Base-by-base conservation (phyloP, 1,140 invertebrate genomes). In the Samia ricini region DNA sequence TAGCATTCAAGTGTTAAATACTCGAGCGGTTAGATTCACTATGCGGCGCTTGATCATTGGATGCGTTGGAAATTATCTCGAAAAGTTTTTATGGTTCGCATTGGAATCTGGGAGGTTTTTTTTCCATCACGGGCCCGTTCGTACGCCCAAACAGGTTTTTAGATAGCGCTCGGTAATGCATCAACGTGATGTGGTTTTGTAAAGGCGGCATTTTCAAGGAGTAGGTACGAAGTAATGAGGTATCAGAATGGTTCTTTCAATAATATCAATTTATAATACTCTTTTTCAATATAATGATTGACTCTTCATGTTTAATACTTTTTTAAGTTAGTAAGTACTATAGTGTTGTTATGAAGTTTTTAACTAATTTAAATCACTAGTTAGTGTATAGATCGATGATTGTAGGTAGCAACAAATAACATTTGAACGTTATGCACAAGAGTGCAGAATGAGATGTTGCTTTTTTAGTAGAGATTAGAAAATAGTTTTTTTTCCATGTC, bases 91-190 rank as follows among this genome's bases (percentile, higher is more conserved):
- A 87, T 90, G 82, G 83, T 81, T 76, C 77, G 77, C 85, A 83
- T 88, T 74, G 85, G 85, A 88, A 88, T 90, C 83, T 88, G 83
- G 82, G 69, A 83, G 74, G 15, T 69, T 85, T 89, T 89, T 90
- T 90, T 88, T 79, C 83, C 81, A 85, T 80, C 74, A 75, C 76
- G 71, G 77, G 77, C 69, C 78, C 80, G 77, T 79, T 82, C 77
- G 80, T 79, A 85, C 75, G 74, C 74, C 80, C 76, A 84, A 90
- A 88, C 84, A 83, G 85, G 88, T 88, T 90, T 89, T 88, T 86
- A 86, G 88, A 90, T 88, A 88, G 83, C 80, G 88, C 81, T 78
- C 81, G 54, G 81, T 83, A 90, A 90, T 88, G 85, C 85, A 90
- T 90, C 85, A 88, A 78, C 68, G 74, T 75, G 84, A 74, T 83